Percentiles rank a stretch among this genome's conserved stretches.
Evolutionary conservation across 2,797 vertebrate species (phyloP).

Genomic region (Botia almorhae): DNA sequence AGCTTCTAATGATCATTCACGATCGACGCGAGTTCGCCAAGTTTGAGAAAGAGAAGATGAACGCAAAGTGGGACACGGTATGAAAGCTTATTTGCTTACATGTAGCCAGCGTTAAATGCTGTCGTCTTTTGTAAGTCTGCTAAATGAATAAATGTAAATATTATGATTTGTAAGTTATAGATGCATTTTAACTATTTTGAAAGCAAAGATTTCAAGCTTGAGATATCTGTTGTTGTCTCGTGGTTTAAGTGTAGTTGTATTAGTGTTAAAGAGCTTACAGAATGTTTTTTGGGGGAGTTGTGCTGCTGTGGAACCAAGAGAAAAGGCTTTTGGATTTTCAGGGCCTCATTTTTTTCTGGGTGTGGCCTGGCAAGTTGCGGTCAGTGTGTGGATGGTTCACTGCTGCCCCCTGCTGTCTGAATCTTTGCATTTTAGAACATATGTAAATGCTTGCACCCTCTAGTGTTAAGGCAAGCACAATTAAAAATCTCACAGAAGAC

Average conservation of each 20-base stretch:
- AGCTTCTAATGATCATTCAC: conserved; percentile 98
- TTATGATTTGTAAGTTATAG: too few species aligned
- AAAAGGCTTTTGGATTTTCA: conserved; percentile 36
- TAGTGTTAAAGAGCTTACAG: too few species aligned
- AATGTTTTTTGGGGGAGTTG: conserved; percentile 1
- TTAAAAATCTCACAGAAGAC: background rate
- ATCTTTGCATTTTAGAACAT: background rate
- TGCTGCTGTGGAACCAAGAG: conserved; percentile 18
- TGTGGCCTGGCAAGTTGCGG: conserved; percentile 28
- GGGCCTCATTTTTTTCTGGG: conserved; percentile 37
- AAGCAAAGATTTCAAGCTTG: too few species aligned
- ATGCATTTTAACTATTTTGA: too few species aligned
- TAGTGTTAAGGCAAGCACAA: background rate
- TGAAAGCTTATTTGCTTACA: conserved; percentile 62
- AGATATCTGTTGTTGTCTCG: too few species aligned
- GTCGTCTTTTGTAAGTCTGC: too few species aligned
- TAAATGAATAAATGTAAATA: too few species aligned
- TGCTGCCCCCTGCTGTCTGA: conserved; percentile 49
- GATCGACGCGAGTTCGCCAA: conserved; percentile 98
- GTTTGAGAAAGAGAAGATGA: conserved; percentile 99
- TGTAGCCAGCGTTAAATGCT: too few species aligned
- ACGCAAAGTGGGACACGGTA: conserved; percentile 99
- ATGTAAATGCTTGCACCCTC: background rate
- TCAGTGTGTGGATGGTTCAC: background rate
- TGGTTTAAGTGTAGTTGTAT: background rate